Conservation (phyloP, 1,140 invertebrate species). For the Drosophila bifasciata region DNA sequence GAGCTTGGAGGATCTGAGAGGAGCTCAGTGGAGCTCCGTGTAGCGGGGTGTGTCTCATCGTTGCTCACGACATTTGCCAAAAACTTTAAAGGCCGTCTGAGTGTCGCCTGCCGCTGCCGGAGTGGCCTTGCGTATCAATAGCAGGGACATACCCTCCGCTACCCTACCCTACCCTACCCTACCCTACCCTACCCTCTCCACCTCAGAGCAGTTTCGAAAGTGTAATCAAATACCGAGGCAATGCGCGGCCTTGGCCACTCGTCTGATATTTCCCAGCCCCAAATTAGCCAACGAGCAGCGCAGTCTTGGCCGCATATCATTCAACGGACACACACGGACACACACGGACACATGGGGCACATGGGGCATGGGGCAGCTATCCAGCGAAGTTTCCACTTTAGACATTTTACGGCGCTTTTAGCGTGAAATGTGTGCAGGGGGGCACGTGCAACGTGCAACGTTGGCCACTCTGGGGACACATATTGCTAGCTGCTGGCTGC, state of each 20-base stretch:
- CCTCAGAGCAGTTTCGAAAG: too few relatives aligned
- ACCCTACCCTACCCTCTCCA: neutral
- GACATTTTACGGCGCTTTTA: constrained; percentile 58
- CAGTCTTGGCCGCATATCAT: too few relatives aligned
- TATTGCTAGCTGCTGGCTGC: neutral
- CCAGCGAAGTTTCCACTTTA: neutral
- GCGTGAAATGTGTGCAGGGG: constrained; percentile 39
- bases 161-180: neutral
- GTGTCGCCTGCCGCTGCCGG: constrained; percentile 33
- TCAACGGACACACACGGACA: too few relatives aligned
- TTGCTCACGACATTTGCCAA: constrained; percentile 54
- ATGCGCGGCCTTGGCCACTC: neutral
- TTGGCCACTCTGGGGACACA: neutral
- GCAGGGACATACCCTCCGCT: too few relatives aligned
- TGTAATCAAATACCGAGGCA: constrained; percentile 8
- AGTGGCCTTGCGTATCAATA: constrained; percentile 51
- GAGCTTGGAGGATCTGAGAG: too few relatives aligned
- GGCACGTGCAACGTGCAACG: constrained; percentile 30
- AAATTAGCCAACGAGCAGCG: too few relatives aligned
- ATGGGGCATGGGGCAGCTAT: neutral
- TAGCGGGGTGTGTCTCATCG: constrained; percentile 30
- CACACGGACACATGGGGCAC: too few relatives aligned
- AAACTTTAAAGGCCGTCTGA: constrained; percentile 43
- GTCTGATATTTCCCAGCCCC: too few relatives aligned
- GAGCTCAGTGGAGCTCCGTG: constrained; percentile 1